Evolutionary conservation across 2,888 invertebrate species (phyloP), one percentile per base, ranked within the genome.

Genomic region (Escarpia spicata): DNA sequence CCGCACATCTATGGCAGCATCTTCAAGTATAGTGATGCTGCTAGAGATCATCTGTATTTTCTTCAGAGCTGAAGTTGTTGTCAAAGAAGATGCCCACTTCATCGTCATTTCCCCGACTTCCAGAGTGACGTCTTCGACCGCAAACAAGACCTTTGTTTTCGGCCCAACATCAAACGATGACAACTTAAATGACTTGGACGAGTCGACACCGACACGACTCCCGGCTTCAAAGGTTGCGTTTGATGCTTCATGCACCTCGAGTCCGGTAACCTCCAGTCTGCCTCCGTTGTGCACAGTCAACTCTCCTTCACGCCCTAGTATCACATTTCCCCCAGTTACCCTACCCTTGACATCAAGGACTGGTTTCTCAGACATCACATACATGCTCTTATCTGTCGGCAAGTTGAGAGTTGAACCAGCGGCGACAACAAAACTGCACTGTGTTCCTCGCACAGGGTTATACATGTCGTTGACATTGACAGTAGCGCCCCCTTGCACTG

Each of bases 361-460:
- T 26, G 75, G 75, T 15, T n/a, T 75, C 26, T 26, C 75, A 75
- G 75, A 75, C 75, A 75, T 75, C 26, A 75, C n/a, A 75, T 26
- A 44, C 43, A 91, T 44, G 44, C 91, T 91, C 43, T 91, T 44
- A 31, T 91, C 44, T n/a, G 43, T 26, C n/a, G 43, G 44, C 43
- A 91, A 44, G 44, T 43, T 93, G 12, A 95, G 93, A 19, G 91
- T 92, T 9, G 93, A 93, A 15, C 93, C 93, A 43, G 91, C 89
- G 10, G 92, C 93, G 26, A 95, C 91, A 6, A 92, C 92, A 43
- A 95, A 93, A n/a, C 92, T 93, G 91, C 94, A 94, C 31, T 92
- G 93, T 19, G 94, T 93, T 31, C 94, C 94, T n/a, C 90, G 92
- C 43, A 92, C 19, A 3, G 92, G 92, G 90, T 93, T 92, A 19